phyloP scores from a whole-genome alignment of 1,140 invertebrate species.

The Drosophila neocordata region DNA sequence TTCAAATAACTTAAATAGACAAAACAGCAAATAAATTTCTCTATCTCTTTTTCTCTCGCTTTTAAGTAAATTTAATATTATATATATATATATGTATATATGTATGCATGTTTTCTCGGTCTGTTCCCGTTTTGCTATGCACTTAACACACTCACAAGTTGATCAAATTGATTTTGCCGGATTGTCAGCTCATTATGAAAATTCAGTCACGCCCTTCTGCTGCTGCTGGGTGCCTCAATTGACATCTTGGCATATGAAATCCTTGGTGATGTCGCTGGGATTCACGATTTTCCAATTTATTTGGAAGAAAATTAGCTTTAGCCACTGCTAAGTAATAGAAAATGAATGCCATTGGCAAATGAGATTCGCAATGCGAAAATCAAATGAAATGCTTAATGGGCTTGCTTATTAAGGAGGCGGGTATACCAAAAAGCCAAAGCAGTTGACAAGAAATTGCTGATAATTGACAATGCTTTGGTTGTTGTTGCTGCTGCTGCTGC shows the following conservation, averaged over 20 bases:
- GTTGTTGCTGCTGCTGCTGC: neutral
- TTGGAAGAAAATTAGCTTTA: conserved; percentile 68
- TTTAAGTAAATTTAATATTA: neutral
- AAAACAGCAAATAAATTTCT: neutral
- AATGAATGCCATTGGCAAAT: conserved; percentile 72
- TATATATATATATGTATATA: neutral
- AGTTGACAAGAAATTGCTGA: conserved; percentile 69
- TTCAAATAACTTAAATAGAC: neutral
- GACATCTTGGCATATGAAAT: conserved; percentile 26
- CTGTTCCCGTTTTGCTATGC: neutral
- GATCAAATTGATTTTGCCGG: neutral
- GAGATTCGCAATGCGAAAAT: conserved; percentile 74
- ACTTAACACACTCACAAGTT: conserved; percentile 2
- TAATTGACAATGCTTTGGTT: conserved; percentile 66
- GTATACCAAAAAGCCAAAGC: conserved; percentile 12
- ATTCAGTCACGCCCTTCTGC: neutral
- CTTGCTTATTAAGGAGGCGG: conserved; percentile 53
- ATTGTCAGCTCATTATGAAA: conserved; percentile 14
- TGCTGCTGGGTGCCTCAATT: conserved; percentile 4
- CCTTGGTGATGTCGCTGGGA: neutral
- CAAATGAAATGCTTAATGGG: conserved; percentile 73
- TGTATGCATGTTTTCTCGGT: neutral
- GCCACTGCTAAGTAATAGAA: conserved; percentile 56
- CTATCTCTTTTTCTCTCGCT: neutral
- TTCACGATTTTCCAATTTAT: conserved; percentile 59